Conservation (phyloP, 1,140 invertebrate genomes). For the Oreohelix idahoensis region DNA sequence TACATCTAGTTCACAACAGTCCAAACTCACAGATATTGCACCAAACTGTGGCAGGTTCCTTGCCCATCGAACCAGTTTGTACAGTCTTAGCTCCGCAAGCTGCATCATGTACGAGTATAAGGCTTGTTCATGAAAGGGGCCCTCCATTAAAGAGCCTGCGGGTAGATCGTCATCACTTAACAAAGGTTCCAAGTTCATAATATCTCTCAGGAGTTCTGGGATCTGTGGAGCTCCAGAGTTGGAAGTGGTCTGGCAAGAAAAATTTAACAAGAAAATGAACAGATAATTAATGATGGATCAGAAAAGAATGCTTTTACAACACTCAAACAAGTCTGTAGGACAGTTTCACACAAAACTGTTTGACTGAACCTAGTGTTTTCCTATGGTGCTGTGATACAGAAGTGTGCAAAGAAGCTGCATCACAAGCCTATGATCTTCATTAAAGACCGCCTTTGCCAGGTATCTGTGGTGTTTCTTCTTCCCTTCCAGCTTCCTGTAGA, state of each 20-base stretch:
- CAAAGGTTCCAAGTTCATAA: conserved; percentile 70
- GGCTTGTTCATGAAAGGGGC: conserved; percentile 47
- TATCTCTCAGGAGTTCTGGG: conserved; percentile 66
- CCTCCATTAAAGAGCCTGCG: conserved; percentile 50
- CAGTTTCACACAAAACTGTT: too few relatives aligned
- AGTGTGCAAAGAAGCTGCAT: too few relatives aligned
- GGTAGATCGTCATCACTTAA: conserved; percentile 69
- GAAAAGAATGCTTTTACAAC: too few relatives aligned
- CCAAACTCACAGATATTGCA: conserved; percentile 81
- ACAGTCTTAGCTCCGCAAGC: conserved; percentile 92
- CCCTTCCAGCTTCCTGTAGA: too few relatives aligned
- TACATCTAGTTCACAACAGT: too few relatives aligned
- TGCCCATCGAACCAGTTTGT: conserved; percentile 99
- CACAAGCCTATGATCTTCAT: too few relatives aligned
- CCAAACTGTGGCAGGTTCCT: conserved; percentile 96
- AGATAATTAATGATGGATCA: conserved; percentile 21
- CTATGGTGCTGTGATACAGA: too few relatives aligned
- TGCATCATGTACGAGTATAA: conserved; percentile 69
- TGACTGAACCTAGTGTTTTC: too few relatives aligned
- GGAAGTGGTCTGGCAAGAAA: neutral
- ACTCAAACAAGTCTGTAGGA: too few relatives aligned
- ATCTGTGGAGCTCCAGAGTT: conserved; percentile 47
- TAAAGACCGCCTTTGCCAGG: too few relatives aligned
- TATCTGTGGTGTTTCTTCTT: too few relatives aligned
- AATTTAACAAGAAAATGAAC: neutral